Evolutionary conservation across 2,113 vertebrate genomes (phyloP), one percentile per base, ranked within the genome.

Genomic region (Galemys pyrenaicus): DNA sequence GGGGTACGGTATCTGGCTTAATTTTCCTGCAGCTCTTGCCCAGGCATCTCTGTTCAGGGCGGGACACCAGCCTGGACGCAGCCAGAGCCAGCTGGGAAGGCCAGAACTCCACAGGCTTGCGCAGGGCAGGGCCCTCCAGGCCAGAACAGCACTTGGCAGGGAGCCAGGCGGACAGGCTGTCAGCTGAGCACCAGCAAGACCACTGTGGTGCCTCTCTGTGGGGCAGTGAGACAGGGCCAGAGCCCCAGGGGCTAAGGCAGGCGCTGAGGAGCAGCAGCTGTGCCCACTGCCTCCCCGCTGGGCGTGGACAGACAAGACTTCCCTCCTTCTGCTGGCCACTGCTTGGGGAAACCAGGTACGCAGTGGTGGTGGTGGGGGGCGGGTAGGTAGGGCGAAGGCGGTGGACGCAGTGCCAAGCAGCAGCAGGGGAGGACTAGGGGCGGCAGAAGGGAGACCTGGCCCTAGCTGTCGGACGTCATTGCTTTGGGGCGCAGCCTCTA

Each of bases 251-350:
- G 79, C 49, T 39, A 54, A 78, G 46, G 26, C 39, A 24, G 75
- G 67, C 77, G 87, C 51, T 41, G 44, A 58, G n/a, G 65, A 37
- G 73, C 41, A 58, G 82, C 89, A 82, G 73, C 91, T 95, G 78
- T 39, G 89, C 28, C 60, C 15, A 20, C 85, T 0, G 1, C 54
- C 41, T 62, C 13, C 41, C 19, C 67, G 41, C 49, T 67, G 6
- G 64, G 44, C 62, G 6, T 58, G 44, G 51, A 75, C 19, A 24
- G 41, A 54, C 35, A 37, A 67, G 77, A 35, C 62, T 84, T 84
- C 75, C 77, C 15, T 79, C 24, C 39, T 39, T n/a, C 51, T 77
- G 30, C 56, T 46, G 49, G 81, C 15, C 81, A 83, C 51, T 92
- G 65, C 78, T 88, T 35, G 81, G 41, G 49, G 91, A 86, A 92